Base-by-base conservation (phyloP, 92 coral and sea anemone genomes). In the Porites lobata region DNA sequence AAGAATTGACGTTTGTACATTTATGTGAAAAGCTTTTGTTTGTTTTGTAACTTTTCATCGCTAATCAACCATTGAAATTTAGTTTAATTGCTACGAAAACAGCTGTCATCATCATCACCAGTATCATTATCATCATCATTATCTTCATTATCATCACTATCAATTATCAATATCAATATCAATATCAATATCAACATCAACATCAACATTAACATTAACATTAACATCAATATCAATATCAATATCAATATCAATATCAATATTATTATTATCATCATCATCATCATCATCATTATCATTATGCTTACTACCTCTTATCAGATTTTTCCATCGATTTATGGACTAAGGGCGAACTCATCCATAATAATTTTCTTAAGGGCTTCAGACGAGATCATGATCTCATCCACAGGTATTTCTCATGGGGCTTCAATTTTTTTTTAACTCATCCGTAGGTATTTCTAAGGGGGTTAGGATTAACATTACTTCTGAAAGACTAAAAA, bases 121-220 rank as follows among this genome's bases (percentile, higher is more conserved):
- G 43, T 6, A 75, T 56, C 61, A 67, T 81, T 21, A 52, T 22
- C 78, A 29, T 67, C 26, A 21, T 81, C 29, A 15, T 65, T 21
- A 67, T 81, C 58, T 57, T 21, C 79, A 81, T 81, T 29, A 52
- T 79, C 69, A 79, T 57, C 47, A 52, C 63, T 43, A 79, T 64
- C 54, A 52, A 29, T 79, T 52, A 79, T 79, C 76, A 43, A 51
- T 17, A 77, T 77, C 72, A 43, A 50, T 24, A 57, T 79, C 15
- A 17, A 61, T n/a, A 9, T 57, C 24, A 22, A 22, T 0, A 57
- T 57, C 63, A 57, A 4, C 17, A 57, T 57, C 68, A 71, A 4
- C 76, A 50, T 75, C 47, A 17, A 1, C 63, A 29, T 67, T 0
- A 21, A 0, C 17, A 57, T 57, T 0, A 57, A 4, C 26, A 71